Percentiles rank a stretch among this genome's conserved stretches.
Evolutionary conservation across 1,140 invertebrate species (phyloP).

Genomic region (Lepidurus packardi): DNA sequence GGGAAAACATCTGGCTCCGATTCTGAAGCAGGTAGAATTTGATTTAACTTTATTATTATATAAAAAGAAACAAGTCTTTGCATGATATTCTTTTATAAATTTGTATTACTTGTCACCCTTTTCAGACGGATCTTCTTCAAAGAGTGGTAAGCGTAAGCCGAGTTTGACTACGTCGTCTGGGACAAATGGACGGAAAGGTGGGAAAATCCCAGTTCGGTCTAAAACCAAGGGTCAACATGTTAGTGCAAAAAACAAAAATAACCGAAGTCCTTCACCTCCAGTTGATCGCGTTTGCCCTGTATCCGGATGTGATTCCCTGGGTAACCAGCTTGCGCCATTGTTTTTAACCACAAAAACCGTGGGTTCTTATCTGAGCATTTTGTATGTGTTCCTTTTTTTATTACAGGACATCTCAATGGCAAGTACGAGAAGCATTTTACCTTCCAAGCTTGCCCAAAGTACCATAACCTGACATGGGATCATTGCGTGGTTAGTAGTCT

Average conservation of each 20-base stretch:
- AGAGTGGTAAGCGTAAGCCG: conserved; percentile 30
- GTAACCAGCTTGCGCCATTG: conserved; percentile 56
- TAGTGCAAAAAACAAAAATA: conserved; percentile 34
- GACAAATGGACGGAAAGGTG: conserved; percentile 27
- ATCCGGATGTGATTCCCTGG: conserved; percentile 78
- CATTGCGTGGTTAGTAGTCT: conserved; percentile 53
- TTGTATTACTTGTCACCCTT: background rate
- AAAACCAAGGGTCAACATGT: conserved; percentile 20
- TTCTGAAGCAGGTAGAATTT: conserved; percentile 25
- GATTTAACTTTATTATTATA: too few species aligned
- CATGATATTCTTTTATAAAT: background rate
- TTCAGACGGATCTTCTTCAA: conserved; percentile 24
- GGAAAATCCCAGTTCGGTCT: conserved; percentile 13
- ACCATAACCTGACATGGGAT: conserved; percentile 77
- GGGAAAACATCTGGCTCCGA: conserved; percentile 30
- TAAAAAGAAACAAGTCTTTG: background rate
- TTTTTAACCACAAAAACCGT: conserved; percentile 50
- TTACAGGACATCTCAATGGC: conserved; percentile 54
- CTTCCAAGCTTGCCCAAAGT: conserved; percentile 78
- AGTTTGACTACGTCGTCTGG: conserved; percentile 26
- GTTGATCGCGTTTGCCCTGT: conserved; percentile 72
- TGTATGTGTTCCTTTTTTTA: conserved; percentile 38
- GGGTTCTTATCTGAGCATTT: conserved; percentile 33
- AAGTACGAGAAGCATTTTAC: conserved; percentile 75
- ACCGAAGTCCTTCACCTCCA: conserved; percentile 35